Percentiles rank a stretch among this genome's conserved stretches.
Conservation (phyloP, 2,113 vertebrate species). For the Hemibagrus wyckioides region DNA sequence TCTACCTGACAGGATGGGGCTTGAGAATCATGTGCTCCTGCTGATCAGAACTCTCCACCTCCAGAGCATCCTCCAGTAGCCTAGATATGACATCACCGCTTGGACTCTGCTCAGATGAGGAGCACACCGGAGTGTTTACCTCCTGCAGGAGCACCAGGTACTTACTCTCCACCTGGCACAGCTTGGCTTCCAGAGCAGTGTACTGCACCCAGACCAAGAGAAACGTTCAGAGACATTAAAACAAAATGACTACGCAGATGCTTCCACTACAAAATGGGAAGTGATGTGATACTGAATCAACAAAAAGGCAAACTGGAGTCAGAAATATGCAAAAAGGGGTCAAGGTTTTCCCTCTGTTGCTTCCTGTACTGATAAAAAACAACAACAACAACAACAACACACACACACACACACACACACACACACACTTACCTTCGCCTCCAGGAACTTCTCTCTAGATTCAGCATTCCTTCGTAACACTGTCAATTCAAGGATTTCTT, state of each 20-base stretch:
- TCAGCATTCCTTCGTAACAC: constrained; percentile 88
- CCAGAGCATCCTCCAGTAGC: constrained; percentile 90
- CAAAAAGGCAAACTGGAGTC: background rate
- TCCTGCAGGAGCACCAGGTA: constrained; percentile 95
- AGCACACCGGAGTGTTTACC: constrained; percentile 86
- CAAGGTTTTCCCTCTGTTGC: background rate
- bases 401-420: background rate
- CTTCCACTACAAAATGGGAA: background rate
- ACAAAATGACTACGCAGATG: constrained; percentile 7
- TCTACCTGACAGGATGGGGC: constrained; percentile 91
- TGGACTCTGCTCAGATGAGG: constrained; percentile 81
- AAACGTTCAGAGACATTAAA: background rate
- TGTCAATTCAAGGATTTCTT: constrained; percentile 95
- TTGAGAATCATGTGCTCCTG: constrained; percentile 84
- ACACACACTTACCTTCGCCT: constrained; percentile 81
- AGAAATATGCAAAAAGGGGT: background rate
- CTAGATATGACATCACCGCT: constrained; percentile 86
- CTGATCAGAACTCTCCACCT: constrained; percentile 83
- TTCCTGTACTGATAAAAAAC: background rate
- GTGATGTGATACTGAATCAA: background rate
- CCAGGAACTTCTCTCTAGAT: constrained; percentile 82
- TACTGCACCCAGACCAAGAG: constrained; percentile 71
- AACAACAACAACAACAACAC: background rate
- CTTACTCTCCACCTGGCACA: constrained; percentile 97
- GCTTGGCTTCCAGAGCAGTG: constrained; percentile 87